Evolutionary conservation across 2,113 vertebrate species (phyloP).

Genomic region (Meleagris gallopavo): DNA sequence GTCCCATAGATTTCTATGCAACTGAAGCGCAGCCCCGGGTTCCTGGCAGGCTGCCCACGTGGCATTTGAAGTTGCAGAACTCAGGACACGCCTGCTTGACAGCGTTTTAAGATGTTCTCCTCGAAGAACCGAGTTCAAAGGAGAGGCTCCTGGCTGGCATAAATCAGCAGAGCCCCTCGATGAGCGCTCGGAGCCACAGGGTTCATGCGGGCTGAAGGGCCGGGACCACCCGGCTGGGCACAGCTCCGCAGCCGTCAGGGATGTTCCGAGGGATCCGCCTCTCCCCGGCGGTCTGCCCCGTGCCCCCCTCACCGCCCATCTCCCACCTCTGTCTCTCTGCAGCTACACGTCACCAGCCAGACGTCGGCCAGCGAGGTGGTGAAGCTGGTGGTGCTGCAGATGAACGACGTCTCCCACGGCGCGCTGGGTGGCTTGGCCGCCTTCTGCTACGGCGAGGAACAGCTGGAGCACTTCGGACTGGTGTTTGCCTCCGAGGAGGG

Average conservation of each 20-base stretch:
- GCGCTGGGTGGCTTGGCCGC: slow-evolving; percentile 69
- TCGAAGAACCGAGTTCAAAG: slow-evolving; percentile 19
- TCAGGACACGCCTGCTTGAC: slow-evolving; percentile 31
- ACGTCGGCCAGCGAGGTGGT: slow-evolving; percentile 86
- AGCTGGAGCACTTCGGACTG: slow-evolving; percentile 88
- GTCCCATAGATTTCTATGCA: neutral
- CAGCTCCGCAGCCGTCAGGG: neutral
- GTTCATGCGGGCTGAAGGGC: neutral
- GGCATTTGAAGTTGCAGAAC: slow-evolving; percentile 45
- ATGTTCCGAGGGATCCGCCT: slow-evolving; percentile 17
- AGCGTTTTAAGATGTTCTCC: neutral
- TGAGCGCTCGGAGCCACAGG: neutral
- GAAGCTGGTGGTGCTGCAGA: slow-evolving; percentile 89
- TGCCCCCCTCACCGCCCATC: neutral
- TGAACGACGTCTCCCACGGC: slow-evolving; percentile 79
- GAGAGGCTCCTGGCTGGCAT: neutral
- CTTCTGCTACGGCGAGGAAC: slow-evolving; percentile 81
- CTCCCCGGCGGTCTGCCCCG: neutral
- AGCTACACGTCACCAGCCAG: slow-evolving; percentile 85
- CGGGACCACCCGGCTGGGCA: neutral
- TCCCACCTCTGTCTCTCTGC: slow-evolving; percentile 33
- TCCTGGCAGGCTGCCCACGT: neutral
- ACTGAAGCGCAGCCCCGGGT: neutral
- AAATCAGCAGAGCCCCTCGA: slow-evolving; percentile 24
- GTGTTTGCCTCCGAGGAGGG: slow-evolving; percentile 79